Conservation (phyloP, 2,113 vertebrate genomes). For the Notarius quadriscutis region DNA sequence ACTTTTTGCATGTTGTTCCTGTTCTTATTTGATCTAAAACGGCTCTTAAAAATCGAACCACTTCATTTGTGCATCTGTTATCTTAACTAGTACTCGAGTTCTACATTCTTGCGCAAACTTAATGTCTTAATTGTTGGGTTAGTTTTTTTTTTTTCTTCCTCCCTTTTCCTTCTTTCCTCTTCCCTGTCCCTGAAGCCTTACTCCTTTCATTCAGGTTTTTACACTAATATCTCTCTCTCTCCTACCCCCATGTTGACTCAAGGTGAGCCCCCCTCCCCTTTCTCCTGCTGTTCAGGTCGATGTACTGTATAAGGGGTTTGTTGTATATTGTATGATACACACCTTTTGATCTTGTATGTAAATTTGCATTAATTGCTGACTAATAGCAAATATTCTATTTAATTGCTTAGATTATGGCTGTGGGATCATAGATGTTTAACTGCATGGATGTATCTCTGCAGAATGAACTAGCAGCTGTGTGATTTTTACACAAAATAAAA, state of each 20-base stretch:
- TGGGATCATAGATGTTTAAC: conserved; percentile 91
- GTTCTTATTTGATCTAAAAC: conserved; percentile 55
- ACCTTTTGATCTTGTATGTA: conserved; percentile 90
- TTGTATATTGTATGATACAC: conserved; percentile 90
- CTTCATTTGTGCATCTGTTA: conserved; percentile 55
- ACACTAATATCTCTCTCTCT: conserved; percentile 52
- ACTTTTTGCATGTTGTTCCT: conserved; percentile 62
- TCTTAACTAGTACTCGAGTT: conserved; percentile 54
- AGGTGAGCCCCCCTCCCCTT: conserved; percentile 66
- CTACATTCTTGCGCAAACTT: conserved; percentile 55
- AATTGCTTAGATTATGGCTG: conserved; percentile 90
- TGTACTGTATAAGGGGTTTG: conserved; percentile 78
- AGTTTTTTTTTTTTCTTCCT: conserved; percentile 23
- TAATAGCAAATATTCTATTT: conserved; percentile 90
- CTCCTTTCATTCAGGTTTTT: conserved; percentile 75
- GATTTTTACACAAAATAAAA: conserved; percentile 97
- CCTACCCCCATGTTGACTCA: conserved; percentile 48
- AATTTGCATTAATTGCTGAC: conserved; percentile 95
- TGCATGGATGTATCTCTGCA: conserved; percentile 92
- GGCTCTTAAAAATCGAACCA: conserved; percentile 57
- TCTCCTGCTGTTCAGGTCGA: conserved; percentile 79
- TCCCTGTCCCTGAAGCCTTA: conserved; percentile 75
- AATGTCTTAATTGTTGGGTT: conserved; percentile 42
- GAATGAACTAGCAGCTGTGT: conserved; percentile 92
- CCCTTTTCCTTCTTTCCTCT: conserved; percentile 51